Evolutionary conservation across 2,797 vertebrate species (phyloP).

Genomic region (Sebastes steindachneri): DNA sequence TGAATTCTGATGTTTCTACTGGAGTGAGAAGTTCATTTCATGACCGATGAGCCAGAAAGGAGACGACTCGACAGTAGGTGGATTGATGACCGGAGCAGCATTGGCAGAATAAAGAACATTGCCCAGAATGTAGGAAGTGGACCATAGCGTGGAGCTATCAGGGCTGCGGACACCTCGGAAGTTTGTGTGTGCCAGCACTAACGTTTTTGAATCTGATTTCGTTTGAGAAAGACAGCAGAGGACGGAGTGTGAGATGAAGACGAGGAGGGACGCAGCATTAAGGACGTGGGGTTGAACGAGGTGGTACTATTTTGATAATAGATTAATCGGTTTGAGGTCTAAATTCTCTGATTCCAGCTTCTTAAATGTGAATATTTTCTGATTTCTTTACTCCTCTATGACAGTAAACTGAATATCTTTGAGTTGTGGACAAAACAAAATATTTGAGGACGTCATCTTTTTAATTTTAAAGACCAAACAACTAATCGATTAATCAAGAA

Average conservation of each 20-base stretch:
- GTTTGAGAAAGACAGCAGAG: constrained; percentile 10
- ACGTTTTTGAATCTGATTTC: constrained; percentile 38
- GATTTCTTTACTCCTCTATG: no score
- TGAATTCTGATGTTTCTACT: constrained; percentile 37
- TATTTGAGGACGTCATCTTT: no score
- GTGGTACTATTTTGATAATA: no score
- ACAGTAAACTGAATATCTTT: no score
- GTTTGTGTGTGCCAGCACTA: background rate
- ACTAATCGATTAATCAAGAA: no score
- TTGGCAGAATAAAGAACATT: constrained; percentile 35
- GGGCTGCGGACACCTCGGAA: constrained; percentile 40
- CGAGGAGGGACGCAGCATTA: background rate
- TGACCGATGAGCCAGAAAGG: constrained; percentile 51
- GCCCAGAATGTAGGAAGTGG: constrained; percentile 45
- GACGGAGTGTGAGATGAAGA: background rate
- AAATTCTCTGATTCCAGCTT: no score
- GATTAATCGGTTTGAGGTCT: no score
- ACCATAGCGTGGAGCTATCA: constrained; percentile 38
- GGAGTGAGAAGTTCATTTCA: constrained; percentile 62
- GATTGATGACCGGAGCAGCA: constrained; percentile 44
- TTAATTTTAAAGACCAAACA: no score
- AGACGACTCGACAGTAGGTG: constrained; percentile 27
- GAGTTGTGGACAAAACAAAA: no score
- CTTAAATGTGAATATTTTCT: no score
- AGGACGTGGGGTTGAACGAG: background rate